phyloP scores from a whole-genome alignment of 2,888 invertebrate genomes.

The Clunio marinus region DNA sequence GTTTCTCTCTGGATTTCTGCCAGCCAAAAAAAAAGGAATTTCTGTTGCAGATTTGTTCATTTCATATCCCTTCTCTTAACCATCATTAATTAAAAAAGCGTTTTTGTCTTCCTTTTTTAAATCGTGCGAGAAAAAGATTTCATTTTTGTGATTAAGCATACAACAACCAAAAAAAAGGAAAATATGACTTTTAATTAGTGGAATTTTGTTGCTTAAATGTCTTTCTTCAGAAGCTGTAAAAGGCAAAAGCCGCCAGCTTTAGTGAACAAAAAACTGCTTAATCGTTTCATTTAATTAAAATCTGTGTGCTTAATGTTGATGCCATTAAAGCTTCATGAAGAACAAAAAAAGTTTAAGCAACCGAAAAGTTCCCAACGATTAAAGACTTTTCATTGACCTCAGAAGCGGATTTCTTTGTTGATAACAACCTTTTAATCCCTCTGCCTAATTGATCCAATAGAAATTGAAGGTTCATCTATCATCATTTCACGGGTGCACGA shows the following conservation, averaged over 20 bases:
- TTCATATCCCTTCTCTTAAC: not conserved
- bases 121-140: slow-evolving; percentile 1
- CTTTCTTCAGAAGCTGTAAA: not conserved
- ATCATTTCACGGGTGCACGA: no score
- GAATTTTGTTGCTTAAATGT: not conserved
- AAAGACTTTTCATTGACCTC: no score
- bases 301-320: not conserved
- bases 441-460: no score
- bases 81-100: slow-evolving; percentile 9
- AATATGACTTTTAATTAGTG: slow-evolving; percentile 12
- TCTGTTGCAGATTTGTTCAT: not conserved
- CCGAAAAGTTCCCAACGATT: no score
- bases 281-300: not conserved
- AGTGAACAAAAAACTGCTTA: not conserved
- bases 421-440: no score
- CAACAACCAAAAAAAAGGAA: not conserved
- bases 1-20: not conserved
- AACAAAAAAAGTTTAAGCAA: no score
- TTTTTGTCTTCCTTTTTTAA: not conserved
- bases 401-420: no score
- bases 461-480: no score
- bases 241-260: not conserved
- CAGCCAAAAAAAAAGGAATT: not conserved
- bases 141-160: not conserved
- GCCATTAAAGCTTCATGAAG: no score